phyloP scores from a whole-genome alignment of 2,888 invertebrate species.

The Heliconius sara region DNA sequence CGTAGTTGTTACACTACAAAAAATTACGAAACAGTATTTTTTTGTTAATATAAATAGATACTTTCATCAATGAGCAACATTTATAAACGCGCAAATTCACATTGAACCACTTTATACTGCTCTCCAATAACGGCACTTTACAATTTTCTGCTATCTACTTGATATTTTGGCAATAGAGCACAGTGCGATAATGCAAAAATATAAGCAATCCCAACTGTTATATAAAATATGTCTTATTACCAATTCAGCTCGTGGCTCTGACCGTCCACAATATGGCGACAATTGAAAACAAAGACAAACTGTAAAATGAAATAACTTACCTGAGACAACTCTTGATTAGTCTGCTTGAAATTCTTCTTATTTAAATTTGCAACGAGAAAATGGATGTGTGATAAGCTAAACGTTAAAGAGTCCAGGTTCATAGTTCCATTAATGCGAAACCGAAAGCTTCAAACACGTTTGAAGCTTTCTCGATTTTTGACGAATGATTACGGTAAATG shows the following conservation, averaged over 20 bases:
- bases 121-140: conserved; percentile 31
- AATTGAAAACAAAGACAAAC: conserved; percentile 71
- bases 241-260: conserved; percentile 59
- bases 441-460: conserved; percentile 97
- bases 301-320: conserved; percentile 85
- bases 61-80: conserved; percentile 10
- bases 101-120: conserved; percentile 44
- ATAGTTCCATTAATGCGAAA: conserved; percentile 97
- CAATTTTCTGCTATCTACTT: conserved; percentile 43
- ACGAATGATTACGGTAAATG: conserved; percentile 85
- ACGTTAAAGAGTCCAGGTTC: conserved; percentile 99
- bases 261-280: conserved; percentile 78
- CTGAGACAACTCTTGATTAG: conserved; percentile 93
- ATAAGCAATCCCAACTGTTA: conserved; percentile 45
- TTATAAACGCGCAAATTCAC: conserved; percentile 27
- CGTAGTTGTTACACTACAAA: not conserved
- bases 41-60: not conserved
- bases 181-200: conserved; percentile 48
- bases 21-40: conserved; percentile 5
- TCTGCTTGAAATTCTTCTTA: conserved; percentile 97
- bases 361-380: conserved; percentile 97
- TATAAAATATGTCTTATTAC: conserved; percentile 45
- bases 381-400: conserved; percentile 99
- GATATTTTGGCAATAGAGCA: conserved; percentile 51
- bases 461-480: conserved; percentile 95